Evolutionary conservation across 1,140 invertebrate genomes (phyloP), one percentile per base, ranked within the genome.

Genomic region (Zaprionus capensis): DNA sequence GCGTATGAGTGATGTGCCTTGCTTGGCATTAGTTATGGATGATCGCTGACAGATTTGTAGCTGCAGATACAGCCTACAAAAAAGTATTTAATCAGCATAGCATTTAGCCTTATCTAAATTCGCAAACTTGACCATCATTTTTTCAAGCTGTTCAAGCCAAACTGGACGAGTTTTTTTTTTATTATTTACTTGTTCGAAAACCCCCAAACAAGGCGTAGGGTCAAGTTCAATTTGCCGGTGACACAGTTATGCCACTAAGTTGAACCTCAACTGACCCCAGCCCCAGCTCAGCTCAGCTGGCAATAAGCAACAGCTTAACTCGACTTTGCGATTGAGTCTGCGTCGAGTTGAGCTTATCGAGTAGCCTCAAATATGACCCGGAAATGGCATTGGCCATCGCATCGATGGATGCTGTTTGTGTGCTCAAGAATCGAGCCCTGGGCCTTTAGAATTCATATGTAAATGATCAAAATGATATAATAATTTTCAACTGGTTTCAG

Each of bases 181-280:
- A 34, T 11, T 34, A 34, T 34, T 34, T 11, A 34, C 31, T 34
- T 20, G 17, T 34, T 6, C 14, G n/a, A 31, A 36, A 53, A 64
- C 11, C 61, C 12, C 26, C n/a, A 41, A 14, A 58, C n/a, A 46
- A 67, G 26, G 38, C 65, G 46, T 38, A 82, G 76, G 85, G 83
- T 90, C 85, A 90, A 90, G 85, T 90, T 90, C 79, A 90, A 90
- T 85, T 82, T 51, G 79, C 85, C 85, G 85, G 81, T 90, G 85
- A 90, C 85, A 90, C 85, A 90, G 72, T 90, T 90, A 82, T 34
- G 34, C 65, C 17, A 12, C 14, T 62, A 62, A 67, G 61, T 72
- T 76, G 64, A 80, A 75, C 85, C 64, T 38, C 46, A 49, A 20
- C 24, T 90, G 85, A 88, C 84, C 85, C 75, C 85, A 88, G 81